phyloP scores from a whole-genome alignment of 1,140 invertebrate species.

The Anthonomus grandis region DNA sequence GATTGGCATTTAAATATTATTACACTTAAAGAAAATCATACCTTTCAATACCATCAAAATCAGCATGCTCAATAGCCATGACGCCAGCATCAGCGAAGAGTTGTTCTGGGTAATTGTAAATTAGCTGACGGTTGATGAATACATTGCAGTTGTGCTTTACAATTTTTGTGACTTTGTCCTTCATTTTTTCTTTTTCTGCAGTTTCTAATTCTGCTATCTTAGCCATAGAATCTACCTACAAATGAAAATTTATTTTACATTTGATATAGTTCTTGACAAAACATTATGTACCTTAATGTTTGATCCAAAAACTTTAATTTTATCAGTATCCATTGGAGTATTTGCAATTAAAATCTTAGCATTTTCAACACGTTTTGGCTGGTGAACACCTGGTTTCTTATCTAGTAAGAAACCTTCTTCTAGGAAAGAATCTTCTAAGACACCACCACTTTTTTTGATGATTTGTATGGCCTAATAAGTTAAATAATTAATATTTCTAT shows the following conservation, averaged over 20 bases:
- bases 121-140: conserved; percentile 98
- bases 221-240: conserved; percentile 87
- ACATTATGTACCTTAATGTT: conserved; percentile 65
- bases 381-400: conserved; percentile 90
- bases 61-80: conserved; percentile 99
- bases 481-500: not conserved
- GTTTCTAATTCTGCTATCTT: conserved; percentile 97
- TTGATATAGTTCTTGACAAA: not conserved
- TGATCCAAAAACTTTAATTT: conserved; percentile 99
- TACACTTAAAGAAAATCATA: too few relatives aligned
- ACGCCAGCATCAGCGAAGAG: conserved; percentile 96
- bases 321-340: conserved; percentile 99
- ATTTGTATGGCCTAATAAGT: conserved; percentile 25
- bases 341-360: conserved; percentile 99
- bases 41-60: conserved; percentile 98
- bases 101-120: conserved; percentile 99
- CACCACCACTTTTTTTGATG: conserved; percentile 67
- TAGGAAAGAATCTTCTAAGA: conserved; percentile 91
- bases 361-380: conserved; percentile 87
- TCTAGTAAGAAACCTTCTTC: conserved; percentile 98
- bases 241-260: not conserved
- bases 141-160: conserved; percentile 95
- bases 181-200: conserved; percentile 99
- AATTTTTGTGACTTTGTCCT: conserved; percentile 98
- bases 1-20: too few relatives aligned